Evolutionary conservation across 2,888 invertebrate species (phyloP).

Genomic region (Romanomermis culicivorax): DNA sequence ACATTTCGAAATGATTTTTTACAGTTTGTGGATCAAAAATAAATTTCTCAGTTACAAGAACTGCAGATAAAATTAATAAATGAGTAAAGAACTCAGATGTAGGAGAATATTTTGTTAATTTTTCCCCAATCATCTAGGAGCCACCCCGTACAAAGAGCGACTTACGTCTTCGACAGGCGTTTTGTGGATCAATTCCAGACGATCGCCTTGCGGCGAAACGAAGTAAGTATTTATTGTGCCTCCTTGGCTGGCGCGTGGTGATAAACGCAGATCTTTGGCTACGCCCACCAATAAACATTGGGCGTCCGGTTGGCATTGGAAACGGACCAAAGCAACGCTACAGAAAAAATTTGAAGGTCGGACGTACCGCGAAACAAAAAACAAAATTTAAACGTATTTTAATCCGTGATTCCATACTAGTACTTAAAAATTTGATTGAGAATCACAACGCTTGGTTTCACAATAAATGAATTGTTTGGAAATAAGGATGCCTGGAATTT

Average conservation of each 20-base stretch:
- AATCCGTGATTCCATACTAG: neutral
- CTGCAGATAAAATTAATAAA: no score
- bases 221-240: slow-evolving; percentile 28
- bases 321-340: slow-evolving; percentile 49
- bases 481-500: no score
- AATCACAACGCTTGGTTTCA: no score
- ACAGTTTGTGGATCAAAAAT: no score
- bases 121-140: no score
- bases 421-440: no score
- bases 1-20: no score
- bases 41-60: no score
- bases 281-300: slow-evolving; percentile 61
- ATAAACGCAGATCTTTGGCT: slow-evolving; percentile 66
- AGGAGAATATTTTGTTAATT: no score
- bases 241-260: slow-evolving; percentile 42
- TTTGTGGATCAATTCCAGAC: slow-evolving; percentile 72
- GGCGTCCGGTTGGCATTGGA: slow-evolving; percentile 43
- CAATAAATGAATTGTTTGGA: no score
- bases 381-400: neutral
- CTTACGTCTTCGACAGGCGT: slow-evolving; percentile 81
- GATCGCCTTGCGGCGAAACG: slow-evolving; percentile 43
- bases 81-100: no score
- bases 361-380: neutral
- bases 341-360: slow-evolving; percentile 11
- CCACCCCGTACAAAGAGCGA: no score